Evolutionary conservation across 2,888 invertebrate genomes (phyloP).

Genomic region (Cephus pulcher): DNA sequence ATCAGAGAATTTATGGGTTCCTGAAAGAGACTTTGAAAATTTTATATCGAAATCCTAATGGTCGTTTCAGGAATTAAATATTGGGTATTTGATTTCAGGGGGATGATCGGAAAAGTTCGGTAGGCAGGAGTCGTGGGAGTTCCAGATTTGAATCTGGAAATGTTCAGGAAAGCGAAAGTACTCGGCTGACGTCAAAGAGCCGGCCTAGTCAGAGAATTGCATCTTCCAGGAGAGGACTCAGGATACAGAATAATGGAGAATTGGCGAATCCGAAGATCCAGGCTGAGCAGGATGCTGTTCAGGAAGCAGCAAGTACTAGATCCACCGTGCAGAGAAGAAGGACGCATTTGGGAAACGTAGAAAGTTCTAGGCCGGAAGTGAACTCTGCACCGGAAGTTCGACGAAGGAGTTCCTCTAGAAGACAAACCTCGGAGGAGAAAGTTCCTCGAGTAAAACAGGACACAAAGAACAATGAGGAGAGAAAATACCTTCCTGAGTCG

Average conservation of each 20-base stretch:
- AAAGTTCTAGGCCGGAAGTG: not conserved
- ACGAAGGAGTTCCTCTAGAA: conserved; percentile 12
- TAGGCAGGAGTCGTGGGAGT: conserved; percentile 41
- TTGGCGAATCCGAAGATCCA: not conserved
- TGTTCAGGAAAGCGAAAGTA: not conserved
- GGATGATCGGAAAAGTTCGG: conserved; percentile 42
- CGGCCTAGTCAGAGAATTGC: conserved; percentile 19
- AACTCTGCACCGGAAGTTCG: not conserved
- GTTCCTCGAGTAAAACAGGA: not conserved
- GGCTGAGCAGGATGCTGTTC: not conserved
- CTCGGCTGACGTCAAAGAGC: conserved; percentile 28
- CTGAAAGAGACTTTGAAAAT: not conserved
- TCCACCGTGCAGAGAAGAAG: not conserved
- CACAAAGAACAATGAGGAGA: conserved; percentile 12
- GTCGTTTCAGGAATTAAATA: not conserved
- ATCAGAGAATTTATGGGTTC: not conserved
- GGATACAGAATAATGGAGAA: not conserved
- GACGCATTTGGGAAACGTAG: not conserved
- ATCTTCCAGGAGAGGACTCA: not conserved
- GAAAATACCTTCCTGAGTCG: conserved; percentile 24
- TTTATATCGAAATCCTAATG: not conserved
- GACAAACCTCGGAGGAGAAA: conserved; percentile 10
- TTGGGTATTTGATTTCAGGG: conserved; percentile 36
- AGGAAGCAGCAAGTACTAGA: not conserved
- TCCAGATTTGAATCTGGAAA: conserved; percentile 45